Percentiles rank a stretch among this genome's conserved stretches.
phyloP scores from a whole-genome alignment of 2,797 vertebrate genomes.

The Falco naumanni region DNA sequence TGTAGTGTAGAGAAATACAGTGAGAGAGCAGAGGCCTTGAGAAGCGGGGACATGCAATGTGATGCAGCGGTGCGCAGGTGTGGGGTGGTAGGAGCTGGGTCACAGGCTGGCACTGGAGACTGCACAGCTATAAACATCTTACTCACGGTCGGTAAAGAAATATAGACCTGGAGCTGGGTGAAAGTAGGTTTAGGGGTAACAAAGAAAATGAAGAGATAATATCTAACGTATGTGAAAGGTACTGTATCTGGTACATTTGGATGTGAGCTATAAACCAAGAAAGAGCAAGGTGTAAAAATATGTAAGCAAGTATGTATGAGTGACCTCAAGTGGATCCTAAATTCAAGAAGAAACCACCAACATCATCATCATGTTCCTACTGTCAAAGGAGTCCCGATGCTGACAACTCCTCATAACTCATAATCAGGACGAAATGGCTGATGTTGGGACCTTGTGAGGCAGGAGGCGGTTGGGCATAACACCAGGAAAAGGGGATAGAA shows the following conservation, averaged over 20 bases:
- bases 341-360: background rate
- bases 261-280: background rate
- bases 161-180: background rate
- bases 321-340: background rate
- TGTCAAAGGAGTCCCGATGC: background rate
- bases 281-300: fast-evolving
- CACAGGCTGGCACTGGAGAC: background rate
- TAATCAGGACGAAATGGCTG: background rate
- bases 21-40: background rate
- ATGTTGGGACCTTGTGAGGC: fast-evolving
- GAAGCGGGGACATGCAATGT: background rate
- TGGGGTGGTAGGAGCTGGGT: background rate
- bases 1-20: background rate
- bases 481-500: background rate
- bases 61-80: background rate
- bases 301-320: fast-evolving
- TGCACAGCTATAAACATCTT: background rate
- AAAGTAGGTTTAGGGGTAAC: background rate
- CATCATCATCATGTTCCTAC: background rate
- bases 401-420: fast-evolving
- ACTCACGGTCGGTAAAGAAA: background rate
- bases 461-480: background rate
- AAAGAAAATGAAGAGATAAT: background rate
- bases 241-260: fast-evolving
- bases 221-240: background rate